A percentile compares a stretch with the other conserved stretches of the same genome.
Evolutionary conservation across 53 echinoderm and acorn worm genomes (phyloP).

Genomic region (Mesocentrotus franciscanus): DNA sequence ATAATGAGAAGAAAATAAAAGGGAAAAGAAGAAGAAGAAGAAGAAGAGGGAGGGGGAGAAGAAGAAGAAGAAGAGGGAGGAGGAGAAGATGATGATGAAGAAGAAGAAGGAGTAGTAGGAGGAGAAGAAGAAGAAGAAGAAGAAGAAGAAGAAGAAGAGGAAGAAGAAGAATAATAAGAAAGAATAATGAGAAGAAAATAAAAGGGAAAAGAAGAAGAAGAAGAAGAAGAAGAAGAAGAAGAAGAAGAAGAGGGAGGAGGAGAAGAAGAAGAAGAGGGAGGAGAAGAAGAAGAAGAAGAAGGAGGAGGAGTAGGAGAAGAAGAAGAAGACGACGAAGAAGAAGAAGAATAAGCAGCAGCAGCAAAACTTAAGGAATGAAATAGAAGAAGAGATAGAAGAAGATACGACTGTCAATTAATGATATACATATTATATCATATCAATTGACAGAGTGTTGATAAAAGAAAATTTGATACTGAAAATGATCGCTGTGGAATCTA

Average conservation of each 20-base stretch:
- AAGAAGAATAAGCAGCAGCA: too few species aligned
- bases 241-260: background rate
- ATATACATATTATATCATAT: slow-evolving; percentile 44
- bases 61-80: background rate
- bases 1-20: too few species aligned
- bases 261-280: background rate
- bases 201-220: too few species aligned
- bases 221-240: background rate
- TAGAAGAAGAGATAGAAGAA: background rate
- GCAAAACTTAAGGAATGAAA: background rate
- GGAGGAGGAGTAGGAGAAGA: background rate
- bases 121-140: too few species aligned
- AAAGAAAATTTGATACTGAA: slow-evolving; percentile 54
- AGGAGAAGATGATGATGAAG: background rate
- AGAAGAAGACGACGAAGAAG: background rate
- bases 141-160: too few species aligned
- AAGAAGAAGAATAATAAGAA: too few species aligned
- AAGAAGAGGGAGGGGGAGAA: background rate
- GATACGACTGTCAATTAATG: background rate
- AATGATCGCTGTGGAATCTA: slow-evolving; percentile 43
- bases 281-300: too few species aligned
- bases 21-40: background rate
- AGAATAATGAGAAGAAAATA: too few species aligned
- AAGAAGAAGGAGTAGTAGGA: too few species aligned
- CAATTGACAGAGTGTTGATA: slow-evolving; percentile 20